Evolutionary conservation across 2,888 invertebrate species (phyloP).

Genomic region (Rhaphigaster nebulosa): DNA sequence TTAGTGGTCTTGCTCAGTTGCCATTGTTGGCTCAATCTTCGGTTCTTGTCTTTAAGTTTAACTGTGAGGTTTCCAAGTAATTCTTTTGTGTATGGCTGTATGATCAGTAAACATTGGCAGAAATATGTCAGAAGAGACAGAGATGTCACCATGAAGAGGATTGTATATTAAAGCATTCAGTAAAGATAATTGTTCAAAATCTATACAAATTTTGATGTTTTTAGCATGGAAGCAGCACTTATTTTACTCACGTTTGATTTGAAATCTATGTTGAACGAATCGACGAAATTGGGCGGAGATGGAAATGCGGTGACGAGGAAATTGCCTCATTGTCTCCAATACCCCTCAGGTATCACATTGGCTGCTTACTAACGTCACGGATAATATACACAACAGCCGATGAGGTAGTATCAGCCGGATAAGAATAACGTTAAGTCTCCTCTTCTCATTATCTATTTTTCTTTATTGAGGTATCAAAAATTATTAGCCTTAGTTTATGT

Average conservation of each 20-base stretch:
- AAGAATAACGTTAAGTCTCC: not conserved
- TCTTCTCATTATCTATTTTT: too few species aligned
- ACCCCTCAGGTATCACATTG: not conserved
- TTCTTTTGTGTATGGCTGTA: too few species aligned
- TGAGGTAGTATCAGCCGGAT: not conserved
- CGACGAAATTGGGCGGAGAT: not conserved
- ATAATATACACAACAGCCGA: not conserved
- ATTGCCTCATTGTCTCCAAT: not conserved
- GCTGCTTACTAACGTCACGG: not conserved
- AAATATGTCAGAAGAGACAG: too few species aligned
- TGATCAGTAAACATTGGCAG: too few species aligned
- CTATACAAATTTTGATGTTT: not conserved
- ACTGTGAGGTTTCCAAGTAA: too few species aligned
- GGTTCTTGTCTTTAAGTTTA: too few species aligned
- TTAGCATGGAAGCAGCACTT: not conserved
- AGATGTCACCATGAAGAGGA: too few species aligned
- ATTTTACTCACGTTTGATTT: not conserved
- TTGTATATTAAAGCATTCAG: too few species aligned
- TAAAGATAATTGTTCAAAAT: not conserved
- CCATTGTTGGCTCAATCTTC: too few species aligned
- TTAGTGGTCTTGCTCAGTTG: too few species aligned
- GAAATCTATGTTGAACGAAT: not conserved
- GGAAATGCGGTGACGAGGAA: not conserved
- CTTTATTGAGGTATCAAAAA: too few species aligned
- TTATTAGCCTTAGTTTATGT: too few species aligned